Percentiles rank a stretch among this genome's conserved stretches.
phyloP scores from a whole-genome alignment of 2,113 vertebrate genomes.

The Pleuronectes platessa region DNA sequence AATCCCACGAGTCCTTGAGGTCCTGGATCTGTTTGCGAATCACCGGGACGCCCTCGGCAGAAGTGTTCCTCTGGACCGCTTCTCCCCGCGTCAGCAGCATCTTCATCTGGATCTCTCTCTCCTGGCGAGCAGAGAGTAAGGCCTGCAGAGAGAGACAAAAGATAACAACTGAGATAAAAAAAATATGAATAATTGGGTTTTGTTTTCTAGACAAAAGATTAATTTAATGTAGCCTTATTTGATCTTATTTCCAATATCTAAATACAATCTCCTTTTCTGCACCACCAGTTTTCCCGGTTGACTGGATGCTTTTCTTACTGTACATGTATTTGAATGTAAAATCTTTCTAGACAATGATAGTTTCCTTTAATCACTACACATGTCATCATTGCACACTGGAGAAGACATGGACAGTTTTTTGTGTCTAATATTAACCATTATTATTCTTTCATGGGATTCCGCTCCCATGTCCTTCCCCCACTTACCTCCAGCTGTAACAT shows the following conservation, averaged over 20 bases:
- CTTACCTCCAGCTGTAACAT: slow-evolving; percentile 94
- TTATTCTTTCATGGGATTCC: slow-evolving; percentile 1
- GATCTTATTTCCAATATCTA: not conserved
- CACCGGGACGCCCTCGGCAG: slow-evolving; percentile 88
- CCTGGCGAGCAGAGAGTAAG: slow-evolving; percentile 89
- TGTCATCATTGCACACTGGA: not conserved
- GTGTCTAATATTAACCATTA: not conserved
- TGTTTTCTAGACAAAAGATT: not conserved
- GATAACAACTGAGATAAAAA: not conserved
- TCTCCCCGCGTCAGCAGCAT: slow-evolving; percentile 93
- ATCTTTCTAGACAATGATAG: no score
- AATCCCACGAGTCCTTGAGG: slow-evolving; percentile 93
- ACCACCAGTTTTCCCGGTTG: no score
- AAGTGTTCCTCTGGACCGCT: slow-evolving; percentile 93
- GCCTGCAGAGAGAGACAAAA: slow-evolving; percentile 73
- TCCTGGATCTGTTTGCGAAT: slow-evolving; percentile 91
- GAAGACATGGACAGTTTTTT: not conserved
- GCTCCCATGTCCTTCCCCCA: not conserved
- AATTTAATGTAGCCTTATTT: no score
- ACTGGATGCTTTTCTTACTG: no score
- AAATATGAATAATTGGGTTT: not conserved
- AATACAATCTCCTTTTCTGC: no score
- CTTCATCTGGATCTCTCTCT: slow-evolving; percentile 96
- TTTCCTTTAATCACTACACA: not conserved
- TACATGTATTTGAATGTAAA: no score